Evolutionary conservation across 1,140 invertebrate species (phyloP).

Genomic region (Lordiphosa collinella): DNA sequence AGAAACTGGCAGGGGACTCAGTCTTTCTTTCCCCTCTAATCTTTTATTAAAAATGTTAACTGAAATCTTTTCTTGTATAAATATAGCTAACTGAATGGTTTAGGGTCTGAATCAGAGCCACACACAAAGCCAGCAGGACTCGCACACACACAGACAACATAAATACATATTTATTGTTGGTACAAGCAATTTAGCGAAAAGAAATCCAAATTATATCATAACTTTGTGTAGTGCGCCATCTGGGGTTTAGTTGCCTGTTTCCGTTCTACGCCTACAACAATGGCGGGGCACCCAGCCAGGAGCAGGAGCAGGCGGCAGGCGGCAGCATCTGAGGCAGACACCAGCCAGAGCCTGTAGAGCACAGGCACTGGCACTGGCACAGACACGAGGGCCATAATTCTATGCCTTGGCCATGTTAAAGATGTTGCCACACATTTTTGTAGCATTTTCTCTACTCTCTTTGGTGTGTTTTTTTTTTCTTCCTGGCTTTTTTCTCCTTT

Average conservation of each 20-base stretch:
- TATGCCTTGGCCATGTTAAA: constrained; percentile 73
- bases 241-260: constrained; percentile 70
- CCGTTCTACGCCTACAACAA: constrained; percentile 66
- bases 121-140: constrained; percentile 17
- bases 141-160: constrained; percentile 47
- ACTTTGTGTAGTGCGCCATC: constrained; percentile 77
- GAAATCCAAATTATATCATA: constrained; percentile 78
- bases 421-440: constrained; percentile 75
- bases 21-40: constrained; percentile 24
- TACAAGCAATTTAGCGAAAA: constrained; percentile 78
- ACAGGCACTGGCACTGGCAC: not conserved
- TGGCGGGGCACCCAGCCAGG: constrained; percentile 16
- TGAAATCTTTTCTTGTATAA: constrained; percentile 51
- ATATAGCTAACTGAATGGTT: constrained; percentile 19
- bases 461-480: constrained; percentile 23
- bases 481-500: constrained; percentile 24
- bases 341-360: not conserved
- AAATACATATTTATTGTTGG: constrained; percentile 78
- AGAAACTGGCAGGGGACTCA: not conserved
- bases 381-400: constrained; percentile 55
- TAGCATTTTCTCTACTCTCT: constrained; percentile 40
- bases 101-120: constrained; percentile 12
- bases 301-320: no score
- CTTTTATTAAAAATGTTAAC: constrained; percentile 61
- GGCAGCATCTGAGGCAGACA: constrained; percentile 11